These are phyloP conservation scores for Polydrusus tereticollis DNA, from an alignment of 2,888 invertebrate genomes.

Conservation along the genomic window DNA sequence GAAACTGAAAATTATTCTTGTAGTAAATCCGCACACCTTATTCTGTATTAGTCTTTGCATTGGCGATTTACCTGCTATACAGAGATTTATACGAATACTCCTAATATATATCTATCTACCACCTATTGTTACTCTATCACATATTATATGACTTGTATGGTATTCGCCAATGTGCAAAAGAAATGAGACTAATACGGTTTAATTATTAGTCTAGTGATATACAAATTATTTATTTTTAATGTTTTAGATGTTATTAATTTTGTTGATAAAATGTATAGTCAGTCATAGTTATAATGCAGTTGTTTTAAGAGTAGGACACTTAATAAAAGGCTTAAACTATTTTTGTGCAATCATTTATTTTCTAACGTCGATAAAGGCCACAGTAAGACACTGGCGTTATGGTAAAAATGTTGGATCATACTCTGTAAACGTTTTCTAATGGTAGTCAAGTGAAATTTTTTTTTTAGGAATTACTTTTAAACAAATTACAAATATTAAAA, in stretches of 20 bases:
- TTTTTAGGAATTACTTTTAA: no score
- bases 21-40: no score
- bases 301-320: slow-evolving; percentile 45
- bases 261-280: slow-evolving; percentile 31
- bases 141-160: no score
- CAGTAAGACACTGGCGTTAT: slow-evolving; percentile 36
- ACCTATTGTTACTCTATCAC: no score
- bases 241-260: slow-evolving; percentile 26
- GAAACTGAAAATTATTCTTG: no score
- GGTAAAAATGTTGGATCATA: not conserved
- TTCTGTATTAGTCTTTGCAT: no score
- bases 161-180: no score
- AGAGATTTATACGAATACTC: no score
- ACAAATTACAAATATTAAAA: no score
- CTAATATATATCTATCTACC: no score
- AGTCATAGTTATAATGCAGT: slow-evolving; percentile 31
- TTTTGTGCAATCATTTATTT: slow-evolving; percentile 17
- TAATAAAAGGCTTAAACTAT: slow-evolving; percentile 44
- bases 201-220: slow-evolving; percentile 16
- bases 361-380: slow-evolving; percentile 40
- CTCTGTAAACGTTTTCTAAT: not conserved
- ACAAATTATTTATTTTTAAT: slow-evolving; percentile 25
- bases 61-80: no score
- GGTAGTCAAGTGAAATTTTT: not conserved
- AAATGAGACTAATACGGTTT: no score